Evolutionary conservation across 2,888 invertebrate genomes (phyloP).

Genomic region (Hemicrepidius hirtus): DNA sequence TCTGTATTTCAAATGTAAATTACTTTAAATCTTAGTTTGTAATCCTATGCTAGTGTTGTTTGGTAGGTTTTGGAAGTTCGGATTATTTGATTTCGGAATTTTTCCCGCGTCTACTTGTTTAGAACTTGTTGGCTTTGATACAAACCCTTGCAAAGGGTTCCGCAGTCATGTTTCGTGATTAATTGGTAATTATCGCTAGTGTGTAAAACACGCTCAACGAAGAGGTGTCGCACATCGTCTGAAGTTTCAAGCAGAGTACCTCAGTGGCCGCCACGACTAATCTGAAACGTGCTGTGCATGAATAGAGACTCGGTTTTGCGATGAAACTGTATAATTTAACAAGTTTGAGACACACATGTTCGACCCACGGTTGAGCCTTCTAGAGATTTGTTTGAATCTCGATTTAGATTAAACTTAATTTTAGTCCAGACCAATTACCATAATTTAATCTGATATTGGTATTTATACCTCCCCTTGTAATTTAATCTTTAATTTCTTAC

Average conservation of each 20-base stretch:
- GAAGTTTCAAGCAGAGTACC: constrained; percentile 57
- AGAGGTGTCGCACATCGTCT: constrained; percentile 50
- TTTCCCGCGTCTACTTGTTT: not conserved
- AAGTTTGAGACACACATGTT: constrained; percentile 60
- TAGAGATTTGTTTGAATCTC: constrained; percentile 46
- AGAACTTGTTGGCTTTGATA: not conserved
- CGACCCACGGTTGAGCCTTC: constrained; percentile 37
- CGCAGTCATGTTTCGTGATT: constrained; percentile 35
- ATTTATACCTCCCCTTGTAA: constrained; percentile 4
- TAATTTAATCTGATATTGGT: constrained; percentile 41
- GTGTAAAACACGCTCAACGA: constrained; percentile 42
- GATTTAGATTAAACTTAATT: constrained; percentile 46
- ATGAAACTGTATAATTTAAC: constrained; percentile 68
- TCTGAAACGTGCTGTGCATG: constrained; percentile 68
- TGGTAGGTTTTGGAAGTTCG: not conserved
- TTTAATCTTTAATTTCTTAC: constrained; percentile 7
- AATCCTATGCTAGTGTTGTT: not conserved
- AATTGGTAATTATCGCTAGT: constrained; percentile 47
- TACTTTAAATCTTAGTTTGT: too few species aligned
- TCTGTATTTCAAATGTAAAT: not conserved
- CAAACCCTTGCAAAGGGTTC: constrained; percentile 4
- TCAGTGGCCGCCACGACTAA: constrained; percentile 63
- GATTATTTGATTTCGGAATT: not conserved
- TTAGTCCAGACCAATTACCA: constrained; percentile 33
- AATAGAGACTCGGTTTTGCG: constrained; percentile 63